Evolutionary conservation across 2,888 invertebrate species (phyloP).

Genomic region (Machimus atricapillus): DNA sequence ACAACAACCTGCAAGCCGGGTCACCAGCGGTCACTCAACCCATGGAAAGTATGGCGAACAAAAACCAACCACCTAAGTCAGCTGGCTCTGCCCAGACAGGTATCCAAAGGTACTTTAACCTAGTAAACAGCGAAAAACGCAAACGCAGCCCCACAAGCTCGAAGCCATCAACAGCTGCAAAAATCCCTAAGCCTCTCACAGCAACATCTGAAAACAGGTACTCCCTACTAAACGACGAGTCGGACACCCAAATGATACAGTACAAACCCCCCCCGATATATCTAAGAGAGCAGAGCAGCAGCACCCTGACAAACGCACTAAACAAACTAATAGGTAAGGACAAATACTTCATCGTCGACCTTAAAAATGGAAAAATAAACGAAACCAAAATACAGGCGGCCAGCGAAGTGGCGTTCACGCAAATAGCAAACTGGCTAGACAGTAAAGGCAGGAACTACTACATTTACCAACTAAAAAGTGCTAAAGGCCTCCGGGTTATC

Average conservation of each 20-base stretch:
- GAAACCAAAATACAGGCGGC: background rate
- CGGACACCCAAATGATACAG: background rate
- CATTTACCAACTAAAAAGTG: background rate
- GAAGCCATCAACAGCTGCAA: background rate
- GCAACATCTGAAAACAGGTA: background rate
- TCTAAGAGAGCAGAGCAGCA: background rate
- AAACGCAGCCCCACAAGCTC: background rate
- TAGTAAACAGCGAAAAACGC: background rate
- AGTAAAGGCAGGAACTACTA: background rate
- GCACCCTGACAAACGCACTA: background rate
- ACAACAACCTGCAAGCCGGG: background rate
- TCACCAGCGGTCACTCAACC: no score
- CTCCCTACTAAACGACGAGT: background rate
- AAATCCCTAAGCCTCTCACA: background rate
- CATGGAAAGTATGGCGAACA: no score
- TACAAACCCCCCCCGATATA: background rate
- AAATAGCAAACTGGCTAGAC: background rate
- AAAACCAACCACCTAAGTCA: background rate
- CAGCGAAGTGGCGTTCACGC: background rate
- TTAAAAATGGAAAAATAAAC: background rate
- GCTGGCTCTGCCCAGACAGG: background rate
- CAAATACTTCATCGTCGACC: background rate
- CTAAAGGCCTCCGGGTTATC: background rate
- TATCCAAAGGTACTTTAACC: background rate
- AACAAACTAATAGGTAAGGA: background rate